Base-by-base conservation (phyloP, 2,888 invertebrate genomes). In the Galeruca laticollis region DNA sequence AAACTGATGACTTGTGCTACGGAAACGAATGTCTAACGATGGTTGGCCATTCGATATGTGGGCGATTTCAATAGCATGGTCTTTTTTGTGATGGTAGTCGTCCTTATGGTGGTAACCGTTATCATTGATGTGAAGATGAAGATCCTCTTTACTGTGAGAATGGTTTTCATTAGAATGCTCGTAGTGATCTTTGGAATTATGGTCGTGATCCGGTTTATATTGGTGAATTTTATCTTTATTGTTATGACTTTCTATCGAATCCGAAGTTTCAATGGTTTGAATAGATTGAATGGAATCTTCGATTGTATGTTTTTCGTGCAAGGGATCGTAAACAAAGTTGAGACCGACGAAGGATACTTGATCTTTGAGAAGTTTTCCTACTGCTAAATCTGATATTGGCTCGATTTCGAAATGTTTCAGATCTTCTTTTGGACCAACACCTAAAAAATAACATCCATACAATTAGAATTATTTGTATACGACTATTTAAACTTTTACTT, bases 341-440 rank as follows among this genome's bases (percentile, higher is more conserved):
- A 92, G 74, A 5, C 90, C 91, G n/a, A 90, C 89, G 60, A 91
- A 89, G 0, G 89, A 88, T 15, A 91, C 88, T 78, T 93, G 92
- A 78, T 93, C 93, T 87, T 91, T 90, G 5, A 93, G 83, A 52
- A 89, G 89, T 79, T 91, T 90, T 1, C 93, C 93, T 0, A 93
- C 92, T 5, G 87, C 87, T 33, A 90, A 85, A 82, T 91, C 88
- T 78, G 87, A 86, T 0, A 89, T 76, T 0, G 89, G 85, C 0
- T 87, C 84, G 43, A 91, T 90, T 51, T 87, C 87, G 71, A 89
- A 79, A 2, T 88, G 84, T 68, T 87, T 84, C 59, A 93, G 85
- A 79, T 92, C 89, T 20, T 87, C 83, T 70, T 82, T 87, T 0
- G 92, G 92, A 0, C 93, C 93, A 4, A 94, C 88, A 4, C 95